Conservation (phyloP, 1,140 invertebrate genomes). For the Anastatus disparis region DNA sequence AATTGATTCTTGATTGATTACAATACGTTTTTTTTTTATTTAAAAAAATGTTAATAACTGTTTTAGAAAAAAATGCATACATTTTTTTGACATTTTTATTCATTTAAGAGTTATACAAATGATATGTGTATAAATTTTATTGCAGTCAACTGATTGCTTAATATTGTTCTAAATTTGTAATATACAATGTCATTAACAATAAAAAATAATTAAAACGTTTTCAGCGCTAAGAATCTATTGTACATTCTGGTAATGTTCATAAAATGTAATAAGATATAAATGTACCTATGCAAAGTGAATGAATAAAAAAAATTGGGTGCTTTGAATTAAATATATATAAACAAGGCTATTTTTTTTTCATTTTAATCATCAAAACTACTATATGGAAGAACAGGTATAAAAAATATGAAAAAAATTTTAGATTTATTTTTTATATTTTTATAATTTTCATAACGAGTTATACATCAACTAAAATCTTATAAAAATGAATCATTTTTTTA, state of each 20-base stretch:
- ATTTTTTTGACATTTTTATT: constrained; percentile 4
- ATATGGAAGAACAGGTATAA: no score
- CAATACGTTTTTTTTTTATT: not conserved
- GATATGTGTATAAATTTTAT: constrained; percentile 15
- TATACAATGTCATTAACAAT: not conserved
- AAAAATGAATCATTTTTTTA: no score
- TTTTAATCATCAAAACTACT: no score
- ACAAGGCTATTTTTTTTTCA: no score
- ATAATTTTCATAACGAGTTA: no score
- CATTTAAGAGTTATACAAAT: not conserved
- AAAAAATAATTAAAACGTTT: not conserved
- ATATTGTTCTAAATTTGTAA: constrained; percentile 1
- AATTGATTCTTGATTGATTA: not conserved
- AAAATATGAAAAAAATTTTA: no score
- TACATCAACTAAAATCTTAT: no score
- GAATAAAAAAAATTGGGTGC: constrained; percentile 25
- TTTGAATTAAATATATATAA: constrained; percentile 12
- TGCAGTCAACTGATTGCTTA: not conserved
- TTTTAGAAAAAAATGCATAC: not conserved
- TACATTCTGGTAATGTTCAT: constrained; percentile 35
- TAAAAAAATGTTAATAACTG: not conserved
- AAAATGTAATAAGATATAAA: constrained; percentile 18
- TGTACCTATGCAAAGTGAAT: constrained; percentile 29
- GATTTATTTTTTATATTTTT: no score
- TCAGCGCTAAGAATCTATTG: constrained; percentile 4